Evolutionary conservation across 2,888 invertebrate species (phyloP).

Genomic region (Odiellus spinosus): DNA sequence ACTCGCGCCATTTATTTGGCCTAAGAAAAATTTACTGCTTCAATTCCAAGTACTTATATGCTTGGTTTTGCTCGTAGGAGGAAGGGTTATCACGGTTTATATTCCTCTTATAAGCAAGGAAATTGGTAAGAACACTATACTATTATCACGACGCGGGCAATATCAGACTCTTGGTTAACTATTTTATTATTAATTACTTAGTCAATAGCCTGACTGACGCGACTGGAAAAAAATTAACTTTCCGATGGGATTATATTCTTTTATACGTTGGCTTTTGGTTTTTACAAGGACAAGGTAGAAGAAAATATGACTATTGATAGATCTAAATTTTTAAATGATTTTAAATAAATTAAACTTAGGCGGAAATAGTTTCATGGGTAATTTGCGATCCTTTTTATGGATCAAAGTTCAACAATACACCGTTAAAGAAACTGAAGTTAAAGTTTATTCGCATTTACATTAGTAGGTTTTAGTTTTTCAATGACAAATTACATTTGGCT

Average conservation of each 20-base stretch:
- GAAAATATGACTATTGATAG: no score
- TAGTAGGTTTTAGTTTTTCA: conserved; percentile 25
- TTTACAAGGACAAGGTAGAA: conserved; percentile 54
- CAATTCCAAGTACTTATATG: conserved; percentile 72
- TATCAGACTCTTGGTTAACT: no score
- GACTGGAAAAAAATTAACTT: conserved; percentile 35
- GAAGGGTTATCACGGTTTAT: conserved; percentile 72
- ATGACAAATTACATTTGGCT: no score
- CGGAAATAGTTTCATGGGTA: conserved; percentile 81
- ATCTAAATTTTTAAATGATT: no score
- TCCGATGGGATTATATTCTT: conserved; percentile 78
- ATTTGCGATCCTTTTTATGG: conserved; percentile 80
- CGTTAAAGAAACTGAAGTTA: conserved; percentile 74
- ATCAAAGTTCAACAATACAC: conserved; percentile 91
- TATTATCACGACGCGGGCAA: no score
- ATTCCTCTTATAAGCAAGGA: conserved; percentile 84
- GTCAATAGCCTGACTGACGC: conserved; percentile 58
- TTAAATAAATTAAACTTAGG: conserved; percentile 40
- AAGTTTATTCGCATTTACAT: conserved; percentile 74
- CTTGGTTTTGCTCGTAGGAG: conserved; percentile 53
- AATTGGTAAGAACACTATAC: conserved; percentile 45
- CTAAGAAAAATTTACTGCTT: conserved; percentile 54
- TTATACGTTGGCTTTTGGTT: conserved; percentile 77
- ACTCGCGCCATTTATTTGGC: conserved; percentile 86
- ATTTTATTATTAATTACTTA: conserved; percentile 31